These are phyloP conservation scores for Drosophila gunungcola DNA, from an alignment of 1,140 invertebrate genomes.

Conservation along the genomic window DNA sequence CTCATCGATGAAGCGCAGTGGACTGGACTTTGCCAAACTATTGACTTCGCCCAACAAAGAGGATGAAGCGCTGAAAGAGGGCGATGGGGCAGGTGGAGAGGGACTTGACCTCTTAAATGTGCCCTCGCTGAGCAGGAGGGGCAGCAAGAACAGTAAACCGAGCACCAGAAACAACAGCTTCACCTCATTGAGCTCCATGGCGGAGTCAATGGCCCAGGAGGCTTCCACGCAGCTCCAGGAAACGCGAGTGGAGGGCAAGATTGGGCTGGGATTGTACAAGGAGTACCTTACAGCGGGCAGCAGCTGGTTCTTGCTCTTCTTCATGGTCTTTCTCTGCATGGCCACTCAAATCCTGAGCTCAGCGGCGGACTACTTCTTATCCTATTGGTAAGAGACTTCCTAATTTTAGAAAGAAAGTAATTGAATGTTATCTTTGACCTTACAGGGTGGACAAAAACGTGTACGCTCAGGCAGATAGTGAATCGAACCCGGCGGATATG, in stretches of 20 bases:
- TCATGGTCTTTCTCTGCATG: slow-evolving; percentile 63
- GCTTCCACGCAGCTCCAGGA: slow-evolving; percentile 43
- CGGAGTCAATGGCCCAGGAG: slow-evolving; percentile 56
- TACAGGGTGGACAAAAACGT: slow-evolving; percentile 57
- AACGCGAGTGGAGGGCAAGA: slow-evolving; percentile 62
- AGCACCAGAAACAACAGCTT: slow-evolving; percentile 57
- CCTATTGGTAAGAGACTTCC: slow-evolving; percentile 51
- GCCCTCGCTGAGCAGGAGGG: slow-evolving; percentile 53
- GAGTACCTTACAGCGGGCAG: slow-evolving; percentile 67
- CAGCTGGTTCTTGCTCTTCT: slow-evolving; percentile 49
- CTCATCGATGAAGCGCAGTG: slow-evolving; percentile 87
- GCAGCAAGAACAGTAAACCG: slow-evolving; percentile 41
- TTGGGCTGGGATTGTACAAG: slow-evolving; percentile 55
- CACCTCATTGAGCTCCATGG: slow-evolving; percentile 57
- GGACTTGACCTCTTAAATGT: slow-evolving; percentile 48
- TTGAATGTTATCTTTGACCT: neutral
- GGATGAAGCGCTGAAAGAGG: slow-evolving; percentile 37
- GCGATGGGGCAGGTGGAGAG: slow-evolving; percentile 42
- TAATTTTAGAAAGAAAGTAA: neutral
- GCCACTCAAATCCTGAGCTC: slow-evolving; percentile 62
- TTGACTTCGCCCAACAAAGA: slow-evolving; percentile 63
- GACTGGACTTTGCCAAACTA: slow-evolving; percentile 87
- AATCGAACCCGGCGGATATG: slow-evolving; percentile 41
- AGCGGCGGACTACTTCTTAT: slow-evolving; percentile 51
- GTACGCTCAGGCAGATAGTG: slow-evolving; percentile 1